These are phyloP conservation scores for Sebastes jordani DNA, from an alignment of 2,797 vertebrate species.

Conservation along the genomic window DNA sequence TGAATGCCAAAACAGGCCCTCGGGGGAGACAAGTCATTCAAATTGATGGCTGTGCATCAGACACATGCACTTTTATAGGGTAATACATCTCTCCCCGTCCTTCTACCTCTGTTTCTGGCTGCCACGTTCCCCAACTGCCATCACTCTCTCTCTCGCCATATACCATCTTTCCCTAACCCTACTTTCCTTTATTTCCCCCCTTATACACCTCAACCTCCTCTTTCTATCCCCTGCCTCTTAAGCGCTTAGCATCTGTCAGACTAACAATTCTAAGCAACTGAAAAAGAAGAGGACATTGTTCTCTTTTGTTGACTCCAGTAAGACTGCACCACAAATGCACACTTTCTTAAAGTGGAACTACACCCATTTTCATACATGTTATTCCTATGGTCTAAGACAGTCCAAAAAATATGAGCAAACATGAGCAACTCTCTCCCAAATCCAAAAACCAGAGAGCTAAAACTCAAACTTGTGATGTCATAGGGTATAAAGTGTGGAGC, in stretches of 20 bases:
- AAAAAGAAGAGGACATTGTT: slow-evolving; percentile 32
- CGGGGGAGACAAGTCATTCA: slow-evolving; percentile 87
- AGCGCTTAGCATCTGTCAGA: slow-evolving; percentile 70
- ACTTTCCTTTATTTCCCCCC: slow-evolving; percentile 35
- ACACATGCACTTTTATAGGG: slow-evolving; percentile 86
- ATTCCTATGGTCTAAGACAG: too few species aligned
- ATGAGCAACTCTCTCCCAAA: too few species aligned
- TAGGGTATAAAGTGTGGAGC: too few species aligned
- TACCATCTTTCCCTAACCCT: slow-evolving; percentile 50
- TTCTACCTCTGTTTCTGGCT: slow-evolving; percentile 63
- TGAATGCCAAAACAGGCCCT: slow-evolving; percentile 89
- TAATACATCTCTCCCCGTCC: slow-evolving; percentile 79
- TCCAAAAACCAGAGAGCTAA: too few species aligned
- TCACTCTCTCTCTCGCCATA: slow-evolving; percentile 51
- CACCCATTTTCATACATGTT: too few species aligned
- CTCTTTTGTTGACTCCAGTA: slow-evolving; percentile 28
- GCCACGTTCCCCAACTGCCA: slow-evolving; percentile 44
- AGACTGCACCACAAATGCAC: slow-evolving; percentile 15
- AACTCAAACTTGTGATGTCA: too few species aligned
- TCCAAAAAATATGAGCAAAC: too few species aligned
- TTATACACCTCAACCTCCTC: slow-evolving; percentile 2
- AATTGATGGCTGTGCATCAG: slow-evolving; percentile 87
- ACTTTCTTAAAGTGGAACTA: not conserved
- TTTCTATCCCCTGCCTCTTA: slow-evolving; percentile 23
- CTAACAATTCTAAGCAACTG: slow-evolving; percentile 57